phyloP scores from a whole-genome alignment of 2,888 invertebrate genomes.

The Odontomyia ornata region DNA sequence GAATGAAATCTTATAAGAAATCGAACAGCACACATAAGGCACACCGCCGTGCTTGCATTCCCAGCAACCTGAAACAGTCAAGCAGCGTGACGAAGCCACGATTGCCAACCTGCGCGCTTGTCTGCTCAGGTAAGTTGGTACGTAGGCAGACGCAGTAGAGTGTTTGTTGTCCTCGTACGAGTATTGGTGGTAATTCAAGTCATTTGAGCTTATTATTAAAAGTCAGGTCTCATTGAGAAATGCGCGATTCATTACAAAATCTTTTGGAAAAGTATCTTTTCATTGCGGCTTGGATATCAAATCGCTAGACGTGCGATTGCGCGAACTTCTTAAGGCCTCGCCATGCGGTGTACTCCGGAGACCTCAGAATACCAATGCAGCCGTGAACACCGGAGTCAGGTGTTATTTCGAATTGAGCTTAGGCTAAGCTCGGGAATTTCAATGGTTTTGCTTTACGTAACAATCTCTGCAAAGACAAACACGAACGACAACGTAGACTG shows the following conservation, averaged over 20 bases:
- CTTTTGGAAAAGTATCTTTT: constrained; percentile 13
- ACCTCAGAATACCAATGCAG: constrained; percentile 25
- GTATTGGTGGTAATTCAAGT: neutral
- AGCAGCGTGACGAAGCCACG: constrained; percentile 6
- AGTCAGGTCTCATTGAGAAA: constrained; percentile 38
- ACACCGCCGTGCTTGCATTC: neutral
- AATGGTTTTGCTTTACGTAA: constrained; percentile 15
- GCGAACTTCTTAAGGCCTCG: constrained; percentile 35
- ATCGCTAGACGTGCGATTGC: constrained; percentile 39
- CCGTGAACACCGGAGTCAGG: constrained; percentile 27
- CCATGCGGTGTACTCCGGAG: neutral
- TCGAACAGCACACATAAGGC: constrained; percentile 1
- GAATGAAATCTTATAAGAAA: neutral
- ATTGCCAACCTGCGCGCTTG: neutral
- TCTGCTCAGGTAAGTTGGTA: neutral
- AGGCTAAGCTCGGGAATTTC: neutral
- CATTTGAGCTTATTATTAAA: neutral
- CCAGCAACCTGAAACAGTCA: neutral
- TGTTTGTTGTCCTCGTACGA: neutral
- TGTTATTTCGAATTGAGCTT: constrained; percentile 26
- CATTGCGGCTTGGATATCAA: neutral
- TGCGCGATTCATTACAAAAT: constrained; percentile 42
- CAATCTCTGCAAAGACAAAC: neutral
- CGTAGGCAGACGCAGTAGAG: neutral
- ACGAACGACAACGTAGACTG: neutral